Percentiles rank a stretch among this genome's conserved stretches.
phyloP scores from a whole-genome alignment of 1,140 invertebrate species.

The Cydia amplana region DNA sequence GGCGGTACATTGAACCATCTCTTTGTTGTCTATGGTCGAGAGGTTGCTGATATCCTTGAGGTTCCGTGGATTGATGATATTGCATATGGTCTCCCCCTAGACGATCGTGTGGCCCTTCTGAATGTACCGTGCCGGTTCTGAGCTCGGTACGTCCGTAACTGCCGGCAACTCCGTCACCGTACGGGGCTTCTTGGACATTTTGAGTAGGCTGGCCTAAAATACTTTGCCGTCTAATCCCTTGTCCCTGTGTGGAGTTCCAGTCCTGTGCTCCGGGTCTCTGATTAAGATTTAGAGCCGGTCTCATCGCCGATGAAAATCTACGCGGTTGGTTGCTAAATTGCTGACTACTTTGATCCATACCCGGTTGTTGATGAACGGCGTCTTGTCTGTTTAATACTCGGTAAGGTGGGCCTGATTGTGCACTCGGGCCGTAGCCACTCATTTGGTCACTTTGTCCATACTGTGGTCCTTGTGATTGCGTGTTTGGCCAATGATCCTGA shows the following conservation, averaged over 20 bases:
- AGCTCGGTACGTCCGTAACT: slow-evolving; percentile 61
- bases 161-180: slow-evolving; percentile 52
- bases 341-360: slow-evolving; percentile 62
- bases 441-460: slow-evolving; percentile 56
- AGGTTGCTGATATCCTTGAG: slow-evolving; percentile 47
- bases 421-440: slow-evolving; percentile 48
- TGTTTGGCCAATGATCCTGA: slow-evolving; percentile 64
- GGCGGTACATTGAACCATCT: slow-evolving; percentile 55
- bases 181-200: slow-evolving; percentile 53
- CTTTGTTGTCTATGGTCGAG: slow-evolving; percentile 49
- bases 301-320: slow-evolving; percentile 53
- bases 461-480: slow-evolving; percentile 50
- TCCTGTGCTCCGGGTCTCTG: slow-evolving; percentile 60
- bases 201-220: slow-evolving; percentile 62
- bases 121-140: slow-evolving; percentile 62
- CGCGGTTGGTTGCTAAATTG: slow-evolving; percentile 62
- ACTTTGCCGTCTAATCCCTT: slow-evolving; percentile 58
- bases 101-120: slow-evolving; percentile 55
- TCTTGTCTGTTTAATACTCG: slow-evolving; percentile 48
- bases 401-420: slow-evolving; percentile 46
- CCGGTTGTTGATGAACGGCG: slow-evolving; percentile 58
- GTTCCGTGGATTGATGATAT: slow-evolving; percentile 52
- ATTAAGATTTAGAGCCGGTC: slow-evolving; percentile 56
- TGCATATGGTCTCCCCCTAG: slow-evolving; percentile 53
- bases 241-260: slow-evolving; percentile 60